Percentiles rank a stretch among this genome's conserved stretches.
phyloP scores from a whole-genome alignment of 2,113 vertebrate species.

The Puffinus mauretanicus region DNA sequence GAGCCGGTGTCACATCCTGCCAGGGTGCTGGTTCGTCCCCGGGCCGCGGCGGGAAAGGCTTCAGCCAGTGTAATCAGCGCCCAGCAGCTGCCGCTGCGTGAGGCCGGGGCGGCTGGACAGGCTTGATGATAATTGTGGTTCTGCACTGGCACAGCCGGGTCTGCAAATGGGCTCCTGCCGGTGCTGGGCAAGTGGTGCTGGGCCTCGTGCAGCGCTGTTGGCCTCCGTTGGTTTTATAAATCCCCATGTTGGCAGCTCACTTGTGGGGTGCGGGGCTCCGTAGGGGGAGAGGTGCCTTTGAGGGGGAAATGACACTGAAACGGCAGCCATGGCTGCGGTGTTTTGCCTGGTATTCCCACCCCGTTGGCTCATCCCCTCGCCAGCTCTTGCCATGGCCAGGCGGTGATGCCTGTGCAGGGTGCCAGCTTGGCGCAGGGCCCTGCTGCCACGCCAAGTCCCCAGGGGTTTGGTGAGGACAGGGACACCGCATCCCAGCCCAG shows the following conservation, averaged over 20 bases:
- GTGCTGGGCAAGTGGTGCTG: neutral
- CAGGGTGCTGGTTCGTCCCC: fast-evolving
- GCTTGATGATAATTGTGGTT: neutral
- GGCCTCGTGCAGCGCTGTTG: fast-evolving
- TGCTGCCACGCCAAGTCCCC: neutral
- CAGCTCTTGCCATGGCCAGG: neutral
- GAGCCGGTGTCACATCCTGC: fast-evolving
- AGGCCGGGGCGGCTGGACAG: fast-evolving
- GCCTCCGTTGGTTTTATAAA: neutral
- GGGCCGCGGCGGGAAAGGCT: neutral
- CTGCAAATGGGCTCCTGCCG: neutral
- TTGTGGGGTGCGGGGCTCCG: fast-evolving
- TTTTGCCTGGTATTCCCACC: neutral
- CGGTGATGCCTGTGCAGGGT: neutral
- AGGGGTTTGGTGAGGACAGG: neutral
- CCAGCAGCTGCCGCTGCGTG: fast-evolving
- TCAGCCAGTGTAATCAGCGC: neutral
- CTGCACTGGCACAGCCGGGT: fast-evolving
- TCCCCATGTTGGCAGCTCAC: neutral
- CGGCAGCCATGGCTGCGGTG: fast-evolving
- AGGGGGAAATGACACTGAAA: fast-evolving
- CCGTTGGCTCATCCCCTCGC: fast-evolving
- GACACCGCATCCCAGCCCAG: fast-evolving
- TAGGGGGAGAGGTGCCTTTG: neutral
- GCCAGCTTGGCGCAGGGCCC: neutral